Evolutionary conservation across 2,113 vertebrate species (phyloP).

Genomic region (Corvus moneduloides): DNA sequence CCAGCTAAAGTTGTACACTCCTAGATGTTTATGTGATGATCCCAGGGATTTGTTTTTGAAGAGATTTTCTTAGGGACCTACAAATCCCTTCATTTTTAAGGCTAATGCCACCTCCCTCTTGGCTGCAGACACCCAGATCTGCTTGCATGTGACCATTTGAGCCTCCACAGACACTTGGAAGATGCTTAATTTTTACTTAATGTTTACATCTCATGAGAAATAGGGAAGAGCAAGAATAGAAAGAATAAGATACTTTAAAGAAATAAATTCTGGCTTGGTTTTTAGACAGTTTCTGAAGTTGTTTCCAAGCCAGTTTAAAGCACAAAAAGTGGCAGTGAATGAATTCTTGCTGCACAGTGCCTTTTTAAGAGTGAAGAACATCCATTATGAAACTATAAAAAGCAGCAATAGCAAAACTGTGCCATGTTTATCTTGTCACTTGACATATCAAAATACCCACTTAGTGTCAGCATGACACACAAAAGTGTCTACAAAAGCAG

Average conservation of each 20-base stretch:
- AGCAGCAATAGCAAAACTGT: neutral
- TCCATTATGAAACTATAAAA: conserved; percentile 13
- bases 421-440: conserved; percentile 13
- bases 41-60: neutral
- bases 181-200: neutral
- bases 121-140: neutral
- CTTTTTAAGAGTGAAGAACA: neutral
- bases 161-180: neutral
- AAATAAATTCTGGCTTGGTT: neutral
- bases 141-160: neutral
- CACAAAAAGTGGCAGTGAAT: neutral
- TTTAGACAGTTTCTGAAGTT: neutral
- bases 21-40: neutral
- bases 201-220: neutral
- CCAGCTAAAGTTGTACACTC: neutral
- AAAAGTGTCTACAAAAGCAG: conserved; percentile 9
- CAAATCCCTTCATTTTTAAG: neutral
- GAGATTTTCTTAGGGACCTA: neutral
- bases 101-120: fast-evolving
- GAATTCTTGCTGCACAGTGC: neutral
- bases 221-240: neutral
- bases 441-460: conserved; percentile 28
- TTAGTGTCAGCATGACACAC: conserved; percentile 1
- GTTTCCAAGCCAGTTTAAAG: neutral
- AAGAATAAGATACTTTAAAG: neutral